These are phyloP conservation scores for Ceratina japonica DNA, from an alignment of 1,140 invertebrate genomes.

Conservation along the genomic window DNA sequence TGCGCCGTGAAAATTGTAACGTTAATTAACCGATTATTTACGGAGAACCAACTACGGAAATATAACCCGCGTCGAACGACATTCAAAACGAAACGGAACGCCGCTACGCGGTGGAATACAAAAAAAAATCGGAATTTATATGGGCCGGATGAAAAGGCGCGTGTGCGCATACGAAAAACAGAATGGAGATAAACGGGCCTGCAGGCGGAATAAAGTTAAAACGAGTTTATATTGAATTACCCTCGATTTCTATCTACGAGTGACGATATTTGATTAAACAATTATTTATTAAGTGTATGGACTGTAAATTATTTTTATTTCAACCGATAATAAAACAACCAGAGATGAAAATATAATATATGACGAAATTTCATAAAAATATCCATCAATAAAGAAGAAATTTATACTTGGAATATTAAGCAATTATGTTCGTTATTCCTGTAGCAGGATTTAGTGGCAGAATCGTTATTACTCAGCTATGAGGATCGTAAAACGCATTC, in stretches of 20 bases:
- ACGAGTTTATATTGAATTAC: not conserved
- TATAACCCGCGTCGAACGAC: not conserved
- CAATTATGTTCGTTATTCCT: not conserved
- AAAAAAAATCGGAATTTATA: not conserved
- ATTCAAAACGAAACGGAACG: not conserved
- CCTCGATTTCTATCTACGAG: not conserved
- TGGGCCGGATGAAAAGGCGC: too few relatives aligned
- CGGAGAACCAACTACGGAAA: not conserved
- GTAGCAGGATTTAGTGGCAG: too few relatives aligned
- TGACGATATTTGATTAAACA: not conserved
- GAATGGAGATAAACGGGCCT: not conserved
- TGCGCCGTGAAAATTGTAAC: slow-evolving; percentile 6
- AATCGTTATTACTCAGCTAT: not conserved
- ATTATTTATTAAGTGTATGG: not conserved
- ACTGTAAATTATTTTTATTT: too few relatives aligned
- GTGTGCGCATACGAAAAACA: not conserved
- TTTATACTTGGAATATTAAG: not conserved
- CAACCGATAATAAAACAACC: not conserved
- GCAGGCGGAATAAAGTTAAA: not conserved
- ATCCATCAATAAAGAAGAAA: not conserved
- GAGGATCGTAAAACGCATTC: slow-evolving; percentile 4
- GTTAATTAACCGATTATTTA: slow-evolving; percentile 7
- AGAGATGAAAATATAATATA: not conserved
- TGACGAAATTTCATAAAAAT: not conserved
- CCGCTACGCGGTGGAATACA: too few relatives aligned